A percentile compares a stretch with the other conserved stretches of the same genome.
Conservation (phyloP, 2,113 vertebrate genomes). For the Astatoreochromis straeleni region DNA sequence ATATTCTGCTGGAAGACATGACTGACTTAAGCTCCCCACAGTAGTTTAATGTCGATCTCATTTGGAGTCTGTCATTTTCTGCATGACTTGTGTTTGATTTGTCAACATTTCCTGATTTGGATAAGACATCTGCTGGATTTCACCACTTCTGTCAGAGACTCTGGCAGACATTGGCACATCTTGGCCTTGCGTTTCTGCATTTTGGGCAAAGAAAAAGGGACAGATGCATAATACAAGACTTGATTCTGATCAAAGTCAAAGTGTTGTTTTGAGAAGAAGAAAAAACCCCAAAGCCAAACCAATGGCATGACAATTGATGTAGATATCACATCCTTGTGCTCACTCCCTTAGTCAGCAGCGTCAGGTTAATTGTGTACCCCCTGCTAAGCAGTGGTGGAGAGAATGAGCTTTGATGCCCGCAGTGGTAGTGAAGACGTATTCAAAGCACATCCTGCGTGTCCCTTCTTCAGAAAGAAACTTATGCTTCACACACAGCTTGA, state of each 20-base stretch:
- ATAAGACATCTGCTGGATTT: neutral
- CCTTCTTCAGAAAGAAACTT: neutral
- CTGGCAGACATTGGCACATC: neutral
- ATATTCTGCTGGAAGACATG: neutral
- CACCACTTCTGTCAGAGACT: neutral
- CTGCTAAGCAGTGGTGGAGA: neutral
- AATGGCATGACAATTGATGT: neutral
- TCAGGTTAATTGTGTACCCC: neutral
- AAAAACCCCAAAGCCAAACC: rapidly evolving
- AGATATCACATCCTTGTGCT: neutral
- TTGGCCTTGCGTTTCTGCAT: neutral
- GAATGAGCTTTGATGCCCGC: neutral
- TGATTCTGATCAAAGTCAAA: neutral
- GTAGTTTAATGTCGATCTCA: neutral
- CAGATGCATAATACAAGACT: neutral
- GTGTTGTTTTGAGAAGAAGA: neutral
- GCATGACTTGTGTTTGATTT: neutral
- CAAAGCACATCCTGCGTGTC: neutral
- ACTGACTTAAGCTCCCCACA: neutral
- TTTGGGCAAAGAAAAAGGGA: neutral
- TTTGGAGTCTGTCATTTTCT: neutral
- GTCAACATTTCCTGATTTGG: neutral
- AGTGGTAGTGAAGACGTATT: neutral
- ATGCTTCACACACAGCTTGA: slow-evolving; percentile 13
- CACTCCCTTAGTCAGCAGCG: neutral